Conservation (phyloP, 53 echinoderm and acorn worm species). For the Astropecten irregularis region DNA sequence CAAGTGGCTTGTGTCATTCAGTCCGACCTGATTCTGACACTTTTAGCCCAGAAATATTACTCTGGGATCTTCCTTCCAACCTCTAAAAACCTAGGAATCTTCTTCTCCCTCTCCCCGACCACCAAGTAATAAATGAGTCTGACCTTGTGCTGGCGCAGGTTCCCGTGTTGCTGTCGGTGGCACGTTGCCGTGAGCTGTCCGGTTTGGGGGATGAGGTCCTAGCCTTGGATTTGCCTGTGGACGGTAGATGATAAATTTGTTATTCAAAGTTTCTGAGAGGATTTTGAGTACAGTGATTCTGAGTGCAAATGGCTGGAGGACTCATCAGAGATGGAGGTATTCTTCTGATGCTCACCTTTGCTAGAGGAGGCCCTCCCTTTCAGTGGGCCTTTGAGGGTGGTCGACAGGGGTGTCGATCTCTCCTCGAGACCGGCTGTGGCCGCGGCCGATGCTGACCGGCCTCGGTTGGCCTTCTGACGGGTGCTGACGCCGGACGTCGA, state of each 20-base stretch:
- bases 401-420: constrained; percentile 27
- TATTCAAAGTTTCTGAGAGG: no score
- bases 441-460: constrained; percentile 17
- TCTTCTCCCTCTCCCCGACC: no score
- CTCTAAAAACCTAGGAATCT: no score
- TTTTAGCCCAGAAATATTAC: no score
- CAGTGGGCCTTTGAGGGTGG: constrained; percentile 38
- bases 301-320: no score
- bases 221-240: constrained; percentile 63
- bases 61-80: no score
- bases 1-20: no score
- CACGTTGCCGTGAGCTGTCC: constrained; percentile 80
- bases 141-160: constrained; percentile 99
- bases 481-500: constrained; percentile 44
- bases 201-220: constrained; percentile 66
- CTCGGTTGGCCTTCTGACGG: constrained; percentile 36
- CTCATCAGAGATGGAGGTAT: no score
- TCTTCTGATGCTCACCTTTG: constrained; percentile 7
- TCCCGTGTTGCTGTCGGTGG: constrained; percentile 99
- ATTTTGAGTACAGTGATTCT: no score
- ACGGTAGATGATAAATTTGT: background rate
- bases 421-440: constrained; percentile 11
- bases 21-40: no score
- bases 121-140: no score
- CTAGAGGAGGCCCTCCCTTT: constrained; percentile 33